Percentiles rank a stretch among this genome's conserved stretches.
phyloP scores from a whole-genome alignment of 2,113 vertebrate species.

The Notarius quadriscutis region DNA sequence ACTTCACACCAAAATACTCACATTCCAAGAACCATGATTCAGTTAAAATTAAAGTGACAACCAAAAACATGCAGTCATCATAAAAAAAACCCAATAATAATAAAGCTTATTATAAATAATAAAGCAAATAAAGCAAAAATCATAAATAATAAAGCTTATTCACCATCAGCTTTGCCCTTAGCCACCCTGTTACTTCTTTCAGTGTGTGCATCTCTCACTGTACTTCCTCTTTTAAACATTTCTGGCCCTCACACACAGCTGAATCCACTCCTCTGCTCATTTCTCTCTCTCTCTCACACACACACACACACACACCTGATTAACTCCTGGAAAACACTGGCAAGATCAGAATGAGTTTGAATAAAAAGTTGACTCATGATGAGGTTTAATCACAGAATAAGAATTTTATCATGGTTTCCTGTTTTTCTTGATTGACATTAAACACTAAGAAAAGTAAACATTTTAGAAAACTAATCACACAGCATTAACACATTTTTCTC shows the following conservation, averaged over 20 bases:
- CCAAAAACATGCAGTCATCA: too few relatives aligned
- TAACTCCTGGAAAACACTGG: not conserved
- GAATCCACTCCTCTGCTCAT: constrained; percentile 8
- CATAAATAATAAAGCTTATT: too few relatives aligned
- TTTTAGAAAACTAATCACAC: not conserved
- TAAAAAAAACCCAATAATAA: too few relatives aligned
- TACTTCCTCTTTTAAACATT: not conserved
- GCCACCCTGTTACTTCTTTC: not conserved
- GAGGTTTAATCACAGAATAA: not conserved
- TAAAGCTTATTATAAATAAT: too few relatives aligned
- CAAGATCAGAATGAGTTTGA: not conserved
- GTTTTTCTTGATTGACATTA: not conserved
- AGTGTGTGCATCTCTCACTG: not conserved
- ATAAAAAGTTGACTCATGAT: not conserved
- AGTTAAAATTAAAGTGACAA: not conserved
- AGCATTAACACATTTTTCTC: not conserved
- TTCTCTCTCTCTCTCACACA: not conserved
- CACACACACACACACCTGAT: not conserved
- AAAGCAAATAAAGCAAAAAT: too few relatives aligned
- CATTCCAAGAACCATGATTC: constrained; percentile 5
- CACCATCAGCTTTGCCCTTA: not conserved
- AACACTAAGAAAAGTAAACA: not conserved
- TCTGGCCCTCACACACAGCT: constrained; percentile 15
- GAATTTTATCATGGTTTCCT: not conserved
- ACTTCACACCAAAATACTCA: not conserved